Percentiles rank a stretch among this genome's conserved stretches.
Conservation (phyloP, 2,888 invertebrate species). For the Tipula helvola region DNA sequence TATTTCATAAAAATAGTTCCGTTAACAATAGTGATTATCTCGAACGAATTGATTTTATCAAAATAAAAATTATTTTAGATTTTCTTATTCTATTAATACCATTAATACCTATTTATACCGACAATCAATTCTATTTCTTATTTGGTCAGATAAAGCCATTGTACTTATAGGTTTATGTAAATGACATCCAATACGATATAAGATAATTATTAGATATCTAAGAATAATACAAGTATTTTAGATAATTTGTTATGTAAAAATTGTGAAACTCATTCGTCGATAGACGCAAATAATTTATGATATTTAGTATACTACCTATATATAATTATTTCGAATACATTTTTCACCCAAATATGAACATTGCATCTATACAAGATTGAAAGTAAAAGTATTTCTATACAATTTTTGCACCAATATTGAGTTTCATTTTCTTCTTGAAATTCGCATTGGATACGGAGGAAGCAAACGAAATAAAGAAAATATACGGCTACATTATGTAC, state of each 20-base stretch:
- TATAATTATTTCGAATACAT: too few relatives aligned
- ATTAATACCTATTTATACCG: neutral
- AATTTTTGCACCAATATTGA: neutral
- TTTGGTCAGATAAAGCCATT: neutral
- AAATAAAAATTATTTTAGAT: neutral
- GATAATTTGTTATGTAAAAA: too few relatives aligned
- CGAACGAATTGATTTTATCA: neutral
- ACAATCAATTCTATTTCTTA: neutral
- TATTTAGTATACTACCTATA: too few relatives aligned
- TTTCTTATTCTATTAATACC: neutral
- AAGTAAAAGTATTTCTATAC: neutral
- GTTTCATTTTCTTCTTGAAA: neutral
- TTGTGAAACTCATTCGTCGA: too few relatives aligned
- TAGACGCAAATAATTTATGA: too few relatives aligned
- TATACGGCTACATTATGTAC: neutral
- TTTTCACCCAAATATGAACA: too few relatives aligned
- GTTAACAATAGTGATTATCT: neutral
- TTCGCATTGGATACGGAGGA: neutral
- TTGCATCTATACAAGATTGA: neutral
- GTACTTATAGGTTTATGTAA: neutral
- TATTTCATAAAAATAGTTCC: neutral
- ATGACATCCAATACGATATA: too few relatives aligned
- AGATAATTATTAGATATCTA: too few relatives aligned
- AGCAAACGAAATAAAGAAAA: neutral
- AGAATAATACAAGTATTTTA: too few relatives aligned